Evolutionary conservation across 2,888 invertebrate genomes (phyloP), one percentile per base, ranked within the genome.

Genomic region (Troglohyphantes excavatus): DNA sequence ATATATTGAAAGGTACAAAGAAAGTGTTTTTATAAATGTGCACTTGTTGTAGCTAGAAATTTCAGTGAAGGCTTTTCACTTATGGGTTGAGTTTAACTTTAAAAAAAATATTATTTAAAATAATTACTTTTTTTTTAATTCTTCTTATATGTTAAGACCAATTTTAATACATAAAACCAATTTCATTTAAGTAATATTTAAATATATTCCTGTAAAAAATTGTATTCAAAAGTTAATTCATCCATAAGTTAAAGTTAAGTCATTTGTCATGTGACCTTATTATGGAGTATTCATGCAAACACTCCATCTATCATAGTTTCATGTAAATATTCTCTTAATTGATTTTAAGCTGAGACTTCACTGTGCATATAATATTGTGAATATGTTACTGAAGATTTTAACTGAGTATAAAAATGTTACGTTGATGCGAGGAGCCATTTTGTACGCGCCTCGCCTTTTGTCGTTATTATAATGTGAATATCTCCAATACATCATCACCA

Each of bases 331-430:
- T 53, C 5, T 53, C 5, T 53, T 53, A 5, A 53, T 68, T 23
- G 17, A 78, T 68, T 81, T 81, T 17, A n/a, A 68, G 27, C 46
- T 53, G 67, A 81, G 39, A 67, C 43, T 21, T 83, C 79, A 79
- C 79, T 86, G 86, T 86, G 63, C 17, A 79, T 67, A 46, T 75
- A n/a, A 53, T 17, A 86, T 46, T 86, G 79, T 86, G 86, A 61
- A 86, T 86, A 86, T 70, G 79, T 86, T 86, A 86, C 43, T 65
- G 79, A 86, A 78, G 78, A 86, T 78, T 86, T 84, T 84, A 82
- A 75, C 23, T 59, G 61, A 59, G 75, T 29, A 29, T 29, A 59
- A 83, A 61, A 75, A 78, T 43, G 65, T 65, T 78, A 75, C 33
- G 75, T 75, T 81, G 68, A 39, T 13, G 17, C 46, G 72, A 63